Evolutionary conservation across 2,888 invertebrate genomes (phyloP), one percentile per base, ranked within the genome.

Genomic region (Lobophora halterata): DNA sequence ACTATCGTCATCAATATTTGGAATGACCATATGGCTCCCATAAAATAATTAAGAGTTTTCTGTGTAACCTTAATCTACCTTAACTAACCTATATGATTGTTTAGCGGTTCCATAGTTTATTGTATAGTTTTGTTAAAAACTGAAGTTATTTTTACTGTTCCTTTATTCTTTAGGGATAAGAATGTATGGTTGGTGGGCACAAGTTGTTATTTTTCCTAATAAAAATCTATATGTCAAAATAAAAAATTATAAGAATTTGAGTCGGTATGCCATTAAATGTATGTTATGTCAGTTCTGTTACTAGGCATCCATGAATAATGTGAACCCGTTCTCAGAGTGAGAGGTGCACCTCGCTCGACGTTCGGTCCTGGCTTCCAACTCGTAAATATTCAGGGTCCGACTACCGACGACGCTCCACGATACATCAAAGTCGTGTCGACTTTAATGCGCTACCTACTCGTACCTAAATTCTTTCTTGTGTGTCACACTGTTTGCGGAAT

Each of bases 341-440:
- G 60, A 58, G 58, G 55, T 49, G 49, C 49, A 52, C 45, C 55
- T 49, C 49, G 55, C 44, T 52, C 49, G n/a, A n/a, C n/a, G n/a
- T n/a, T 51, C 57, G 52, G 57, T 14, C 55, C 58, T 52, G 58
- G 52, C 55, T 57, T 65, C 57, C 61, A 55, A 54, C 67, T 76
- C 74, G 77, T 80, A 79, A 79, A 80, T 79, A 80, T 80, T 79
- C 79, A 78, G 74, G 74, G 73, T 71, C 71, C 72, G 58, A 66
- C 69, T 64, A 56, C 58, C 61, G 63, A 57, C 71, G 67, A 57
- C 71, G 67, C 58, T 67, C 62, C 64, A 63, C 71, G 67, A 76
- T 77, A 76, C 76, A 77, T 79, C 78, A 74, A 76, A 74, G 78
- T 77, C 74, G 65, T 52, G 65, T 67, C 65, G 65, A 64, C 67